Base-by-base conservation (phyloP, 2,113 vertebrate species). In the Laterallus jamaicensis region DNA sequence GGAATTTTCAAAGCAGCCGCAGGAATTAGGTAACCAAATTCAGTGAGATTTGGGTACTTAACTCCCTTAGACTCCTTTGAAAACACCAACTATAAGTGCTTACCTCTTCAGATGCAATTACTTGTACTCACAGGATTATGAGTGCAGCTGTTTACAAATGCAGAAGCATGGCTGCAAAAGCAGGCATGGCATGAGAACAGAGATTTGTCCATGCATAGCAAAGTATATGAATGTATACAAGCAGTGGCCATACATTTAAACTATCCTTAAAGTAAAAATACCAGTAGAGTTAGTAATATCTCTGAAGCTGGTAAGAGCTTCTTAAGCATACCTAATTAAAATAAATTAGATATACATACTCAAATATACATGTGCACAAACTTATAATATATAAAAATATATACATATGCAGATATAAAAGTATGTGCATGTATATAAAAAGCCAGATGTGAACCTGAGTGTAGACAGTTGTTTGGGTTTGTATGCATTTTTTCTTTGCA, bases 1-100 rank as follows among this genome's bases (percentile, higher is more conserved):
- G 78, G 67, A 85, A 93, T 92, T 97, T 97, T 96, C 95, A 96
- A 96, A 97, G 94, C 85, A 87, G 84, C 94, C 96, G 89, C 86
- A 89, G 66, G 87, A 95, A 95, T 95, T 95, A 95, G 40, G 93
- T 96, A 97, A 91, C 86, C 86, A 97, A 95, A 96, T 94, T 85
- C 90, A 95, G 63, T 80, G 74, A 85, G 75, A 92, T 91, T 80
- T 86, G 87, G 44, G 44, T 87, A 63, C 76, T 90, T 88, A 91
- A 88, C 67, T 91, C 71, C 47, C 71, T 90, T 67, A 47, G 75
- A 93, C 37, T 91, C 68, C 87, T 97, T 95, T 96, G 95, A 97
- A 96, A 95, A 91, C 70, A 67, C 49, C 90, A 93, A 84, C 78
- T 80, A 85, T 90, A 94, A 94, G 63, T 59, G 84, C 64, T 94